Conservation (phyloP, 2,888 invertebrate species). For the Sesia apiformis region DNA sequence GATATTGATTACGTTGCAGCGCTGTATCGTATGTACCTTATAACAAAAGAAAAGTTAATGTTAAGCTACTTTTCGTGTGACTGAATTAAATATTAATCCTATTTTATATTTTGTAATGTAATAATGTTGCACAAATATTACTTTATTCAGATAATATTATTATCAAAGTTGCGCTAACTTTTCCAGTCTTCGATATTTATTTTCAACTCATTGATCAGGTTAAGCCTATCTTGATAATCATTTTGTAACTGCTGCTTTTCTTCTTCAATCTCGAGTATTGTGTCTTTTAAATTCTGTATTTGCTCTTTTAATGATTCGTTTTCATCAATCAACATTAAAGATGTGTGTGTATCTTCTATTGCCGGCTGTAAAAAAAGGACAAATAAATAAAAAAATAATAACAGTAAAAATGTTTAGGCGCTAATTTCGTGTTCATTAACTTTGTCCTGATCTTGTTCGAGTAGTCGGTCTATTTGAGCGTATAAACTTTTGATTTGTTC, state of each 20-base stretch:
- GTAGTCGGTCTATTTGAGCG: conserved; percentile 64
- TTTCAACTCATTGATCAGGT: conserved; percentile 40
- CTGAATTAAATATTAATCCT: too few relatives aligned
- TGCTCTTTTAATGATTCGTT: conserved; percentile 49
- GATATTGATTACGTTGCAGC: conserved; percentile 34
- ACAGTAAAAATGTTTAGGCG: too few relatives aligned
- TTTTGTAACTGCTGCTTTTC: conserved; percentile 46
- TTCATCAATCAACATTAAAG: conserved; percentile 26
- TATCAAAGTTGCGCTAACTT: conserved; percentile 23
- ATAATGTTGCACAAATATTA: not conserved
- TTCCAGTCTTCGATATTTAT: conserved; percentile 53
- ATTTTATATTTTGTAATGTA: too few relatives aligned
- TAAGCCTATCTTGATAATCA: conserved; percentile 41
- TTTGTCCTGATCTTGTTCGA: conserved; percentile 38
- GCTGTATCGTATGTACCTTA: conserved; percentile 45
- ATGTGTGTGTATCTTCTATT: not conserved
- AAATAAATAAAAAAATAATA: too few relatives aligned
- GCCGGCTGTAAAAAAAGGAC: not conserved
- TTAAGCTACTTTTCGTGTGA: not conserved
- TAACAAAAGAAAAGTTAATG: not conserved
- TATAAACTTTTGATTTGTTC: conserved; percentile 73
- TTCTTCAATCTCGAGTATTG: conserved; percentile 41
- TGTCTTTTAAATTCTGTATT: conserved; percentile 41
- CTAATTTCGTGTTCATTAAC: conserved; percentile 16
- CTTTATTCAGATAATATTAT: not conserved